phyloP scores from a whole-genome alignment of 1,140 invertebrate species.

The Bombus picipes region DNA sequence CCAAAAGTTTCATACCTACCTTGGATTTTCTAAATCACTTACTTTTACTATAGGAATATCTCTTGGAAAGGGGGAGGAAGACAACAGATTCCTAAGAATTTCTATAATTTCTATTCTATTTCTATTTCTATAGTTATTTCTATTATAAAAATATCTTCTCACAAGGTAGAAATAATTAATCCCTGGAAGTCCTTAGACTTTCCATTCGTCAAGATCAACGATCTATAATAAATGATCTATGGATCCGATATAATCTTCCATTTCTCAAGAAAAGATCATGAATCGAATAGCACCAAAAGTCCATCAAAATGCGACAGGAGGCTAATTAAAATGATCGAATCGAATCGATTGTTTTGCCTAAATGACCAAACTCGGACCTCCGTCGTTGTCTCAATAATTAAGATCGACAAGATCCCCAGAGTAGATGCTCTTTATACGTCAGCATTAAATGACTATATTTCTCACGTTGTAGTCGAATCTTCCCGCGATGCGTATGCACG shows the following conservation, averaged over 20 bases:
- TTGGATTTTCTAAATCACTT: neutral
- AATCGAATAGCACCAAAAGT: neutral
- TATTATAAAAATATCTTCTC: too few relatives aligned
- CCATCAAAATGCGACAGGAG: too few relatives aligned
- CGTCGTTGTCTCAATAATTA: neutral
- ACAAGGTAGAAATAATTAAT: neutral
- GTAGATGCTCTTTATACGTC: neutral
- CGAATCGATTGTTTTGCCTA: neutral
- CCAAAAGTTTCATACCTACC: neutral
- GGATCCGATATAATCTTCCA: too few relatives aligned
- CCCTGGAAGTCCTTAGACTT: neutral
- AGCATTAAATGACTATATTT: slow-evolving; percentile 42
- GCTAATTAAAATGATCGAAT: neutral
- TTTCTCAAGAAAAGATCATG: too few relatives aligned
- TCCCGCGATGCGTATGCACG: neutral
- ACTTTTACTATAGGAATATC: too few relatives aligned
- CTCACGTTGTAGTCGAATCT: neutral
- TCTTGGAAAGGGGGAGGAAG: neutral
- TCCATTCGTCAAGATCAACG: neutral
- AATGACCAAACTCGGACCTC: neutral
- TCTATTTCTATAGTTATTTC: too few relatives aligned
- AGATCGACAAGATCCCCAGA: neutral
- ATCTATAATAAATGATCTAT: neutral
- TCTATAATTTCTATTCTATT: neutral
- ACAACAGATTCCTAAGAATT: neutral